Evolutionary conservation across 2,113 vertebrate genomes (phyloP).

Genomic region (Aythya baeri): DNA sequence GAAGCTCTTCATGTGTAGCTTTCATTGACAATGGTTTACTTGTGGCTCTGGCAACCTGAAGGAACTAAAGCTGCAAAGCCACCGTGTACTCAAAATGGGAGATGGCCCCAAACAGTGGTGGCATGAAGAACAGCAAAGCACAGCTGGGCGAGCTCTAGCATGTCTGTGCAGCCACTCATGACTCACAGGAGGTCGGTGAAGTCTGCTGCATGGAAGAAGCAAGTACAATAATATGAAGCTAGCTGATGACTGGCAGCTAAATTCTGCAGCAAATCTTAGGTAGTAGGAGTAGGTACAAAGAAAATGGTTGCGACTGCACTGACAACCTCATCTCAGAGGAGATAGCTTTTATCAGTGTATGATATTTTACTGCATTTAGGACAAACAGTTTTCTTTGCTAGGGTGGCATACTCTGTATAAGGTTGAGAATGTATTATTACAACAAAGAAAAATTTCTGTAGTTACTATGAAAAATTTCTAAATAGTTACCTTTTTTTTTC

Average conservation of each 20-base stretch:
- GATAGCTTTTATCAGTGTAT: slow-evolving; percentile 8
- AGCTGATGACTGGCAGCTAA: neutral
- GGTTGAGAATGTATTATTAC: neutral
- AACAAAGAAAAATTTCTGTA: neutral
- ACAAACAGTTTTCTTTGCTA: neutral
- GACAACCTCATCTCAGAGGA: neutral
- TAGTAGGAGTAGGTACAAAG: slow-evolving; percentile 34
- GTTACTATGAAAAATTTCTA: neutral
- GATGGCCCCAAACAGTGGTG: neutral
- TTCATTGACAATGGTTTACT: neutral
- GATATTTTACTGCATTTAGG: slow-evolving; percentile 19
- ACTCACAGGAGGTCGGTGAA: neutral
- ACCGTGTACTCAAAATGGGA: neutral
- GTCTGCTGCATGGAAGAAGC: neutral
- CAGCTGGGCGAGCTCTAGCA: neutral
- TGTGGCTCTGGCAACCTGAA: neutral
- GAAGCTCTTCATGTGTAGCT: neutral
- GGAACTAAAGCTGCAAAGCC: neutral
- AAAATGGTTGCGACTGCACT: neutral
- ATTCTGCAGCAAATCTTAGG: neutral
- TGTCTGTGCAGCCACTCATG: neutral
- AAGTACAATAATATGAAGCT: neutral
- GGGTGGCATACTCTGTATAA: neutral
- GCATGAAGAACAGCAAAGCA: neutral
- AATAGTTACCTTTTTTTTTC: neutral